A percentile compares a stretch with the other conserved stretches of the same genome.
Conservation (phyloP, 2,113 vertebrate species). For the Dicerorhinus sumatrensis region DNA sequence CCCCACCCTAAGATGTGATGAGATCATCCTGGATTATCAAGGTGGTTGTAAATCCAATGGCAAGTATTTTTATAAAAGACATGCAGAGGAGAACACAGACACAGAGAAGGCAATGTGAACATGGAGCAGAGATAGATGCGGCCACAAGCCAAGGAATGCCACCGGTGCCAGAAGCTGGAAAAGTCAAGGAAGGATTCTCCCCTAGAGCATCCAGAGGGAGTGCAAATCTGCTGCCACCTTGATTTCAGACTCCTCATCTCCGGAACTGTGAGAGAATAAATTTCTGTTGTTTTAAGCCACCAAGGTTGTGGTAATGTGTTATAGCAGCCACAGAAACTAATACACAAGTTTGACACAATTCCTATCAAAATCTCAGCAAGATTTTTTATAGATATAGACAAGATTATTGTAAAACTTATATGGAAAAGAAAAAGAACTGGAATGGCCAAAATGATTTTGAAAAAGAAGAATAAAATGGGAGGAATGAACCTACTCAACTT, state of each 20-base stretch:
- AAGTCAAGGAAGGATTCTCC: background rate
- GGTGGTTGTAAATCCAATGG: background rate
- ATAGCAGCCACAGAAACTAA: background rate
- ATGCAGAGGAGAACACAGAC: background rate
- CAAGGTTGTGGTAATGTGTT: background rate
- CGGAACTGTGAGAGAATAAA: background rate
- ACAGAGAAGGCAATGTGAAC: background rate
- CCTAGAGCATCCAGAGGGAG: background rate
- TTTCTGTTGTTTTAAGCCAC: background rate
- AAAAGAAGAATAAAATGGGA: background rate
- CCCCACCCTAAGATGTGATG: background rate
- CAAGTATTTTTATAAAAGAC: background rate
- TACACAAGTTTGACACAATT: background rate
- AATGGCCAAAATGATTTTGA: background rate
- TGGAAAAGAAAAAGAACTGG: background rate
- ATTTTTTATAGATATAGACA: background rate
- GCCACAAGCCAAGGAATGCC: background rate
- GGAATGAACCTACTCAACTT: background rate
- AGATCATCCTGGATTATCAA: background rate
- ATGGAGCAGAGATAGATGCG: background rate
- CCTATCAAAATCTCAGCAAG: slow-evolving; percentile 32
- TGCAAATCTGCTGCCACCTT: background rate
- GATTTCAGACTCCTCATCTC: background rate
- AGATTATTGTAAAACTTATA: background rate
- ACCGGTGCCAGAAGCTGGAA: background rate